Conservation (phyloP, 2,797 vertebrate species). For the Danio albolineatus region DNA sequence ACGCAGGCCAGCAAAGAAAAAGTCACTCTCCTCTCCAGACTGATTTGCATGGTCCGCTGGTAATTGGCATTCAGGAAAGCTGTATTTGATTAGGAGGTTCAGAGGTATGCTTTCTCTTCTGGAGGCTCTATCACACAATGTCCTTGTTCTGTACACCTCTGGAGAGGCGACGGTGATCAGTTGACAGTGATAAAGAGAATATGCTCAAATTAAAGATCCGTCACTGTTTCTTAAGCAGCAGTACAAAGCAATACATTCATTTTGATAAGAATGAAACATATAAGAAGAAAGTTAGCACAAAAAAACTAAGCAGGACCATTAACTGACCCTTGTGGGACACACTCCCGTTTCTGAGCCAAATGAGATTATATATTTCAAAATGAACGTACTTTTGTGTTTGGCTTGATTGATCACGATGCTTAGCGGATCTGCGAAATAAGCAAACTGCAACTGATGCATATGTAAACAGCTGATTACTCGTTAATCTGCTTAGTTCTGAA, state of each 20-base stretch:
- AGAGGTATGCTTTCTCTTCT: neutral
- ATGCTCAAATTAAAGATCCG: no score
- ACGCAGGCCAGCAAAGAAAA: conserved; percentile 54
- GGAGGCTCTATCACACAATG: neutral
- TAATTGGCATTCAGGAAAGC: conserved; percentile 71
- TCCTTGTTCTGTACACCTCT: conserved; percentile 8
- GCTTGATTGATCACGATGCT: conserved; percentile 40
- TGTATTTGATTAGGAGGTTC: conserved; percentile 71
- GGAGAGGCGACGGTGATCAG: neutral
- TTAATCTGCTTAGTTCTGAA: conserved; percentile 35
- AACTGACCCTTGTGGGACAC: conserved; percentile 3
- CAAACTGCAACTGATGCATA: conserved; percentile 47
- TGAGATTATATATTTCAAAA: conserved; percentile 3
- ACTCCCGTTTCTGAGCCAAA: neutral
- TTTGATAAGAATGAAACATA: neutral
- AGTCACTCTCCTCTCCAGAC: conserved; percentile 62
- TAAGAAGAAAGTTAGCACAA: neutral
- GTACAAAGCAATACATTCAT: neutral
- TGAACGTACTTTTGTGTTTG: neutral
- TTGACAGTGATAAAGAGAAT: neutral
- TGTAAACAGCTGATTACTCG: conserved; percentile 48
- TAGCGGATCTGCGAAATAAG: conserved; percentile 47
- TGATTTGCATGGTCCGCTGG: conserved; percentile 68
- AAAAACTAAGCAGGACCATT: neutral
- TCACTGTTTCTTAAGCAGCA: neutral